Conservation (phyloP, 2,888 invertebrate species). For the Mesodorylaimus sp. region DNA sequence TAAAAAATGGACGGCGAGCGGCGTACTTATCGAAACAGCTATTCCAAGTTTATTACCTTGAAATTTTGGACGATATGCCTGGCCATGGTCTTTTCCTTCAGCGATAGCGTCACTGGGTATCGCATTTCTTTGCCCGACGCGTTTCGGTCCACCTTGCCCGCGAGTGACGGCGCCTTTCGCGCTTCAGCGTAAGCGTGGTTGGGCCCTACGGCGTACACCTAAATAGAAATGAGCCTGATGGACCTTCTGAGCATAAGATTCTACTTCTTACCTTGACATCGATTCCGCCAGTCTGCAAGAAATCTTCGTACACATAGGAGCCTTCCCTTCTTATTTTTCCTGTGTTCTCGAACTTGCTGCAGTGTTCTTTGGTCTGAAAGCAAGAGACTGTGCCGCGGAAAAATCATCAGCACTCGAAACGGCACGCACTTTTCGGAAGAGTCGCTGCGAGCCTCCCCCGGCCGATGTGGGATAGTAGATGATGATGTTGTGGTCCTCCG, state of each 20-base stretch:
- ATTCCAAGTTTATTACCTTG: slow-evolving; percentile 30
- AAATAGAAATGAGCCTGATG: slow-evolving; percentile 12
- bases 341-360: slow-evolving; percentile 82
- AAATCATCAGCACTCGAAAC: too few species aligned
- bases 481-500: slow-evolving; percentile 95
- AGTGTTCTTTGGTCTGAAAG: slow-evolving; percentile 75
- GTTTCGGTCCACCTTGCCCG: slow-evolving; percentile 92
- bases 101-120: slow-evolving; percentile 86
- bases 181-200: slow-evolving; percentile 99
- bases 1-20: too few species aligned
- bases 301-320: slow-evolving; percentile 97
- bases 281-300: slow-evolving; percentile 96
- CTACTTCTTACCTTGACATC: slow-evolving; percentile 46
- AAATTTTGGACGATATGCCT: slow-evolving; percentile 61
- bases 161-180: slow-evolving; percentile 85
- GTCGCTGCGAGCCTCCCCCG: slow-evolving; percentile 78
- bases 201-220: slow-evolving; percentile 96
- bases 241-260: neutral
- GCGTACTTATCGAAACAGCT: too few species aligned
- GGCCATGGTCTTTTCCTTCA: slow-evolving; percentile 85
- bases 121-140: slow-evolving; percentile 82
- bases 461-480: slow-evolving; percentile 95
- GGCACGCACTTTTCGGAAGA: slow-evolving; percentile 79
- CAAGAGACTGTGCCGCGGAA: neutral
- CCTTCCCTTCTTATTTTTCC: slow-evolving; percentile 87